Evolutionary conservation across 30 jellyfish, hydroid and myxozoan genomes (phyloP).

Genomic region (Cassiopea andromeda): DNA sequence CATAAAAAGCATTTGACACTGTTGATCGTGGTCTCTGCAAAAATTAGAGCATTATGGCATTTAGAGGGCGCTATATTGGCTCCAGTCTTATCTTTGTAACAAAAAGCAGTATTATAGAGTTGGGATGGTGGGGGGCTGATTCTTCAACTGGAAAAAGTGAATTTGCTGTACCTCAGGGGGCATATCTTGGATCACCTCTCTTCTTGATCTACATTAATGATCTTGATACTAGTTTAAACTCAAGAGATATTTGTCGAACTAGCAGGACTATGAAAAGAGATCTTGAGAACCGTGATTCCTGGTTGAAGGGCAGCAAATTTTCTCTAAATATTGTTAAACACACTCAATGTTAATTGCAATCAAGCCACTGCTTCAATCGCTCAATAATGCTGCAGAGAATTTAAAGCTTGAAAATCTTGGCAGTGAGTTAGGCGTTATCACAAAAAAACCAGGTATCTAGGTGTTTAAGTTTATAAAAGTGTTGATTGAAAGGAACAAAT

Average conservation of each 20-base stretch:
- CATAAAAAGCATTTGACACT: conserved; percentile 42
- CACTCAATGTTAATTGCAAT: not conserved
- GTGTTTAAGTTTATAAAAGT: not conserved
- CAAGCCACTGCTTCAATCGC: conserved; percentile 17
- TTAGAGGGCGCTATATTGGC: not conserved
- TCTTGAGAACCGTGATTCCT: not conserved
- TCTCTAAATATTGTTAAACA: too few relatives aligned
- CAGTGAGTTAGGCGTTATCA: not conserved
- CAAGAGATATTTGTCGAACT: not conserved
- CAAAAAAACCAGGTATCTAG: conserved; percentile 5
- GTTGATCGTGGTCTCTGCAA: conserved; percentile 27
- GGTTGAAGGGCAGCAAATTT: conserved; percentile 21
- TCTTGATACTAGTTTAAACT: not conserved
- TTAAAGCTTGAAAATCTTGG: not conserved
- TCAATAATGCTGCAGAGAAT: not conserved
- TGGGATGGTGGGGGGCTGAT: not conserved
- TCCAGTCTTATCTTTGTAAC: not conserved
- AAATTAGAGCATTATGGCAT: not conserved
- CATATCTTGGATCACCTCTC: conserved; percentile 31
- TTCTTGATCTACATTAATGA: conserved; percentile 17
- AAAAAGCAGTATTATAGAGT: not conserved
- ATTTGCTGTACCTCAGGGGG: conserved; percentile 11
- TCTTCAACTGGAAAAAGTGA: not conserved
- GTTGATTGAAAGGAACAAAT: conserved; percentile 16
- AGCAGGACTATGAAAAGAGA: not conserved